Percentiles rank a stretch among this genome's conserved stretches.
Evolutionary conservation across 2,113 vertebrate genomes (phyloP).

Genomic region (Colinus virginianus): DNA sequence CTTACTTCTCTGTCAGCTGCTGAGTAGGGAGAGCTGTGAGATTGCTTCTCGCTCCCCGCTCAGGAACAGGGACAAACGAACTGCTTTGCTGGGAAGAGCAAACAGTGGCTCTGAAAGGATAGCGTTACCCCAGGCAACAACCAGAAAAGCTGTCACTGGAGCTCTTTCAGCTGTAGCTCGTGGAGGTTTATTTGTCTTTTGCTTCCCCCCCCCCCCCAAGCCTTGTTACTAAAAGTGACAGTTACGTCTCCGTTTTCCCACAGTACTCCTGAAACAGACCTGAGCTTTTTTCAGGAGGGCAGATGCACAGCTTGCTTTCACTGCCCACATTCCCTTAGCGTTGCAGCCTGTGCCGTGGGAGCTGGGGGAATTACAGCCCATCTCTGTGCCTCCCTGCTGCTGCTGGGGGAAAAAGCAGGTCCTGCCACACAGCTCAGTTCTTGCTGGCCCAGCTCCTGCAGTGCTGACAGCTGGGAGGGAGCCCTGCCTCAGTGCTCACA

Average conservation of each 20-base stretch:
- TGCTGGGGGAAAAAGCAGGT: neutral
- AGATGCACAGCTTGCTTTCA: neutral
- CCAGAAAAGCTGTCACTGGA: slow-evolving; percentile 51
- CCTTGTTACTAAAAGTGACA: slow-evolving; percentile 10
- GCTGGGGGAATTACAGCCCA: neutral
- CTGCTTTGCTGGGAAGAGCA: slow-evolving; percentile 49
- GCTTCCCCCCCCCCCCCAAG: neutral
- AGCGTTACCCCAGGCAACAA: slow-evolving; percentile 60
- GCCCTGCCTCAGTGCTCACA: neutral
- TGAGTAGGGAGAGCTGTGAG: neutral
- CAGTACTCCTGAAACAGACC: neutral
- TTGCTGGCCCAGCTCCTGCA: neutral
- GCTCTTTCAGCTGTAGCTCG: slow-evolving; percentile 41
- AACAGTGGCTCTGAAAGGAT: slow-evolving; percentile 53
- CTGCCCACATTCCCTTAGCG: fast-evolving
- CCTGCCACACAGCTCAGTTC: neutral
- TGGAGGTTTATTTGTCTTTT: slow-evolving; percentile 39
- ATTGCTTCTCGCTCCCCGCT: neutral
- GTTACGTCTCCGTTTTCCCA: slow-evolving; percentile 44
- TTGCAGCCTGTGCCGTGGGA: neutral
- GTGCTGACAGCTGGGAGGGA: neutral
- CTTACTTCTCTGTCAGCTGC: neutral
- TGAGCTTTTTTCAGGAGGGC: slow-evolving; percentile 19
- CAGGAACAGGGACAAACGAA: neutral
- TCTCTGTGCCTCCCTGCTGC: neutral